phyloP scores from a whole-genome alignment of 2,888 invertebrate genomes.

The Drosophila pseudotakahashii region DNA sequence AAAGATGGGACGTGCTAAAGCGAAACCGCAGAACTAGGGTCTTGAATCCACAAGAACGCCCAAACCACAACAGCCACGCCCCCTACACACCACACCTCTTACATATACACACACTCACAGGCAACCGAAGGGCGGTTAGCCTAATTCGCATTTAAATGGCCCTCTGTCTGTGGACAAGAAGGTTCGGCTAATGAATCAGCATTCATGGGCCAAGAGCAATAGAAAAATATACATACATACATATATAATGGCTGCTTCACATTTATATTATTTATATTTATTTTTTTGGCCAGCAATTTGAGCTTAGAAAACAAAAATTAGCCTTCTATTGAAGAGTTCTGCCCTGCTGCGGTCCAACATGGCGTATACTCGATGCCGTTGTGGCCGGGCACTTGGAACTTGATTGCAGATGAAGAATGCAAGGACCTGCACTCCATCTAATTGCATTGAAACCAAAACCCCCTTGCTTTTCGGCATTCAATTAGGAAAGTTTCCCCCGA shows the following conservation, averaged over 20 bases:
- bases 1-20: slow-evolving; percentile 34
- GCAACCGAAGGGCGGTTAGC: slow-evolving; percentile 43
- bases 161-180: slow-evolving; percentile 27
- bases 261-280: slow-evolving; percentile 3
- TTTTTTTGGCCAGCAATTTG: slow-evolving; percentile 13
- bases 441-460: slow-evolving; percentile 46
- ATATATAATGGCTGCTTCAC: neutral
- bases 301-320: slow-evolving; percentile 56
- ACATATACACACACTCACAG: slow-evolving; percentile 2
- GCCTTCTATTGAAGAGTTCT: slow-evolving; percentile 40
- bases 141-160: slow-evolving; percentile 69
- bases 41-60: slow-evolving; percentile 15
- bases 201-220: slow-evolving; percentile 56
- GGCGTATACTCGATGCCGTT: slow-evolving; percentile 59
- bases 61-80: slow-evolving; percentile 40
- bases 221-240: neutral
- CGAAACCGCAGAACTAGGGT: slow-evolving; percentile 38
- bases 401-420: slow-evolving; percentile 15
- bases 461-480: slow-evolving; percentile 24
- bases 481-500: slow-evolving; percentile 54
- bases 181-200: slow-evolving; percentile 65
- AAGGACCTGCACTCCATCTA: slow-evolving; percentile 42
- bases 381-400: slow-evolving; percentile 8
- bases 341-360: slow-evolving; percentile 19
- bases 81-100: slow-evolving; percentile 13